A percentile compares a stretch with the other conserved stretches of the same genome.
phyloP scores from a whole-genome alignment of 2,888 invertebrate species.

The Apodemia zela region DNA sequence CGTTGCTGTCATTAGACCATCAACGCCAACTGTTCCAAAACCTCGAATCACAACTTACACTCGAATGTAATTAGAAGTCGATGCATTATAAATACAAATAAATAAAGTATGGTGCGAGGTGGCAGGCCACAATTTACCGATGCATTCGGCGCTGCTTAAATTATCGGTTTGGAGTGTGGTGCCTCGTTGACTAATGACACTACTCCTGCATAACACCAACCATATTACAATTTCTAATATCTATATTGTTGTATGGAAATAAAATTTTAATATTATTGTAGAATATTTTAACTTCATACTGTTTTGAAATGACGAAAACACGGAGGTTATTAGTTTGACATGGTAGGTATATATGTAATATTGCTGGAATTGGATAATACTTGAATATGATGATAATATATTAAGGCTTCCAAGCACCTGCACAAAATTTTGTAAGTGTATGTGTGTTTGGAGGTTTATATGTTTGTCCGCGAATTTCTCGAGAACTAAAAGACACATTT shows the following conservation, averaged over 20 bases:
- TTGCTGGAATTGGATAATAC: no score
- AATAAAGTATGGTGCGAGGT: slow-evolving; percentile 70
- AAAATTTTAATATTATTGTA: no score
- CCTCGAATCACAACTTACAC: slow-evolving; percentile 65
- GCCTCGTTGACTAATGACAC: slow-evolving; percentile 74
- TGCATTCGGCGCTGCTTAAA: slow-evolving; percentile 58
- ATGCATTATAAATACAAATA: slow-evolving; percentile 75
- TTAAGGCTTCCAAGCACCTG: no score
- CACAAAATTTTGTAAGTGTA: no score
- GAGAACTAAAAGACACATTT: no score
- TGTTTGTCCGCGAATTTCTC: no score
- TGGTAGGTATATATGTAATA: no score
- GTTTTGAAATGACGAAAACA: no score
- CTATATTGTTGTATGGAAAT: not conserved
- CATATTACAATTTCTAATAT: slow-evolving; percentile 40
- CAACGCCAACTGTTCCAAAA: slow-evolving; percentile 75
- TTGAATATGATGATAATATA: no score
- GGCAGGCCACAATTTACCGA: slow-evolving; percentile 72
- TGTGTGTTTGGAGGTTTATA: no score
- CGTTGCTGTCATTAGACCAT: slow-evolving; percentile 73
- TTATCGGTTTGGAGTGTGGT: slow-evolving; percentile 60
- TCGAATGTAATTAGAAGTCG: slow-evolving; percentile 69
- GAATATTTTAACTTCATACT: no score
- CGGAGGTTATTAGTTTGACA: no score
- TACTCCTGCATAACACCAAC: slow-evolving; percentile 54